phyloP scores from a whole-genome alignment of 1,140 invertebrate genomes.

The Drosophila ficusphila region DNA sequence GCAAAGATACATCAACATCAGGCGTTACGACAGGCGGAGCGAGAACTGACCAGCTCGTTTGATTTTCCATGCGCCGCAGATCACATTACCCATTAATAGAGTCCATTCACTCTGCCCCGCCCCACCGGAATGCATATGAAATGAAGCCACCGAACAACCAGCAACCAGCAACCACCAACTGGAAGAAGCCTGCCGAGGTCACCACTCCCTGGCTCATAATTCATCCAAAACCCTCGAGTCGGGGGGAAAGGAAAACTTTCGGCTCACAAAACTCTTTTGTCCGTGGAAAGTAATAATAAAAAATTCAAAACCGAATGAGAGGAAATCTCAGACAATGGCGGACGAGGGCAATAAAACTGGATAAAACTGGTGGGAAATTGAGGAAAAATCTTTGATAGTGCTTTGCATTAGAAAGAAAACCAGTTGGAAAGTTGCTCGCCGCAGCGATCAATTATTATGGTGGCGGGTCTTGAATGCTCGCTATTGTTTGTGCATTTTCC shows the following conservation, averaged over 20 bases:
- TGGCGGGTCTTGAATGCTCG: constrained; percentile 20
- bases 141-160: constrained; percentile 36
- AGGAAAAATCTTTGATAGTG: constrained; percentile 17
- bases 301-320: constrained; percentile 34
- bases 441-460: constrained; percentile 64
- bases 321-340: constrained; percentile 61
- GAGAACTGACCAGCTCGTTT: constrained; percentile 46
- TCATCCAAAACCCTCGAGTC: constrained; percentile 37
- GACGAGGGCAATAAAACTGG: constrained; percentile 61
- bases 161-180: constrained; percentile 23
- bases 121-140: constrained; percentile 36
- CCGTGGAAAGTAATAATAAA: constrained; percentile 22
- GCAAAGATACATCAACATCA: constrained; percentile 53
- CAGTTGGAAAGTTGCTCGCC: constrained; percentile 64
- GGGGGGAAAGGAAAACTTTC: constrained; percentile 42
- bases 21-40: constrained; percentile 30
- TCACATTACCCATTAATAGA: constrained; percentile 72
- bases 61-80: constrained; percentile 65
- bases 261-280: constrained; percentile 57
- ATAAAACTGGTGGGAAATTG: constrained; percentile 52
- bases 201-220: constrained; percentile 65
- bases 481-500: constrained; percentile 68
- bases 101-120: constrained; percentile 45
- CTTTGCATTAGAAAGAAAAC: constrained; percentile 34
- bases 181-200: constrained; percentile 39